Evolutionary conservation across 2,113 vertebrate genomes (phyloP).

Genomic region (Amblyornis subalaris): DNA sequence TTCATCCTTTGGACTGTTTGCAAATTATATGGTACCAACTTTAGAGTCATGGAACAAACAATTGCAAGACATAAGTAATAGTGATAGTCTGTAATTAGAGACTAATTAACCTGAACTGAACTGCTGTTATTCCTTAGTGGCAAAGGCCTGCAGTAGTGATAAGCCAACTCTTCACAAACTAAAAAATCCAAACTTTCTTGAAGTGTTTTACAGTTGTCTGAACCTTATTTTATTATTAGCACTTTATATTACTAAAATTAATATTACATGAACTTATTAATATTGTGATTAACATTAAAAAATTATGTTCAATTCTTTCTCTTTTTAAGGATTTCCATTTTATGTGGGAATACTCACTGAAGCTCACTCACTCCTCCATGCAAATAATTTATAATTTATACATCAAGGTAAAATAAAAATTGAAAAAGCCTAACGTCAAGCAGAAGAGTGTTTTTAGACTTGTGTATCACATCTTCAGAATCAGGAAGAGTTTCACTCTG

Average conservation of each 20-base stretch:
- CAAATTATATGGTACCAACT: background rate
- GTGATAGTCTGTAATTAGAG: conserved; percentile 55
- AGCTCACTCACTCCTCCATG: background rate
- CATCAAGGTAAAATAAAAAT: background rate
- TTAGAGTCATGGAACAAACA: conserved; percentile 27
- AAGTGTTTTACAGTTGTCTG: conserved; percentile 12
- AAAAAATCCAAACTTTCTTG: background rate
- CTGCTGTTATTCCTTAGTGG: conserved; percentile 41
- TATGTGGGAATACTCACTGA: background rate
- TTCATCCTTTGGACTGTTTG: background rate
- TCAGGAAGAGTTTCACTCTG: background rate
- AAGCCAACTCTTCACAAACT: background rate
- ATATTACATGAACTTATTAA: background rate
- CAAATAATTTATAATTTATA: background rate
- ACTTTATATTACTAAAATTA: background rate
- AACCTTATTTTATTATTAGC: background rate
- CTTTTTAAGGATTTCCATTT: background rate
- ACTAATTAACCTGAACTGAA: conserved; percentile 41
- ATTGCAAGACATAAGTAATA: conserved; percentile 10
- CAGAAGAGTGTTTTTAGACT: background rate
- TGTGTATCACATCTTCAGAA: background rate
- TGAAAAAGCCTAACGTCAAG: background rate
- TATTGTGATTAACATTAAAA: background rate
- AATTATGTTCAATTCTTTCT: background rate
- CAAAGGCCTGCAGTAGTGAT: background rate